Evolutionary conservation across 2,888 invertebrate species (phyloP).

Genomic region (Hylaea fasciaria): DNA sequence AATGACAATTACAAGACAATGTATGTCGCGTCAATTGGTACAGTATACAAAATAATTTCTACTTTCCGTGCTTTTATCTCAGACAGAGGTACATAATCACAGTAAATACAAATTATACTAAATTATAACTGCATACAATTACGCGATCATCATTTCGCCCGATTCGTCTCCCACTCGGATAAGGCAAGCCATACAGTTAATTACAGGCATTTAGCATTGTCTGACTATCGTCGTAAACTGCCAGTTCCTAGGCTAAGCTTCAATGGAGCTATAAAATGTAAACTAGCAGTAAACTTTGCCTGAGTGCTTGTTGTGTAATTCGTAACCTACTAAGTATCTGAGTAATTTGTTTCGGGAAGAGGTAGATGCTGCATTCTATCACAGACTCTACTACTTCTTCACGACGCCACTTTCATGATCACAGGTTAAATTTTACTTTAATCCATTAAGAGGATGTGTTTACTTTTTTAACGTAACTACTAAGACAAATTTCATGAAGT

Average conservation of each 20-base stretch:
- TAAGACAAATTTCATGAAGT: too few relatives aligned
- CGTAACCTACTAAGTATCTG: conserved; percentile 23
- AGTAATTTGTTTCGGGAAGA: conserved; percentile 12
- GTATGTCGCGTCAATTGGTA: too few relatives aligned
- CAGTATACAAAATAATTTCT: too few relatives aligned
- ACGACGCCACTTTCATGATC: background rate
- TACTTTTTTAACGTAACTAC: too few relatives aligned
- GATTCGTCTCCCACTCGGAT: conserved; percentile 31
- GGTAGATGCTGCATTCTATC: too few relatives aligned
- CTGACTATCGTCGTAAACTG: conserved; percentile 36
- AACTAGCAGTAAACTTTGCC: conserved; percentile 33
- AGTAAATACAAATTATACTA: conserved; percentile 14
- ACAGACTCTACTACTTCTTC: too few relatives aligned
- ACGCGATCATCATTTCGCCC: conserved; percentile 21
- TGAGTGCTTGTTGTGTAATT: conserved; percentile 29
- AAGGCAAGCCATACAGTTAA: conserved; percentile 38
- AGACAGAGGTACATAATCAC: conserved; percentile 24
- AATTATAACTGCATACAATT: conserved; percentile 19
- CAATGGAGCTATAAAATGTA: conserved; percentile 41
- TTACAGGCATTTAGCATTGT: conserved; percentile 38
- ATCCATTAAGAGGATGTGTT: too few relatives aligned
- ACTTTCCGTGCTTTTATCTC: too few relatives aligned
- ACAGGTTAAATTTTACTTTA: too few relatives aligned
- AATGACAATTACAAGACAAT: too few relatives aligned
- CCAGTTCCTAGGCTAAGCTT: conserved; percentile 39